Evolutionary conservation across 2,113 vertebrate species (phyloP).

Genomic region (Notechis scutatus): DNA sequence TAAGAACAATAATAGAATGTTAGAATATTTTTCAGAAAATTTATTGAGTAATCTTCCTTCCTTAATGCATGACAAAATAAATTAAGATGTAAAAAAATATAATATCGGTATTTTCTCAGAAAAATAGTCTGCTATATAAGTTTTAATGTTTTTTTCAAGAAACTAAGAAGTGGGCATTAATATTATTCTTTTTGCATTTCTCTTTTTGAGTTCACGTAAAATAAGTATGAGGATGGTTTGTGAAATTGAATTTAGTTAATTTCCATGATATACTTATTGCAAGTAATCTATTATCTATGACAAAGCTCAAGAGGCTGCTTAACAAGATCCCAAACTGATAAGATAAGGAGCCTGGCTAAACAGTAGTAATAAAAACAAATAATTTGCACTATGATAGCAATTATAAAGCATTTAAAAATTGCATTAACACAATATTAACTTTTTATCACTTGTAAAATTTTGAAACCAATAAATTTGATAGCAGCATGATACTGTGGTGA

Average conservation of each 20-base stretch:
- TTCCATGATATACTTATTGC: neutral
- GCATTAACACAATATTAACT: slow-evolving; percentile 11
- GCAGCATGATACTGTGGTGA: neutral
- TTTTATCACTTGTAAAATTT: slow-evolving; percentile 23
- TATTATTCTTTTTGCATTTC: neutral
- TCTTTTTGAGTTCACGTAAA: neutral
- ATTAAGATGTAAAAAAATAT: neutral
- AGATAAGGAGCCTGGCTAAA: neutral
- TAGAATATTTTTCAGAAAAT: neutral
- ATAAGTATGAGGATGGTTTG: neutral
- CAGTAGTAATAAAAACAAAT: neutral
- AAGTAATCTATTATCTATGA: neutral
- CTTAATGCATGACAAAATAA: neutral
- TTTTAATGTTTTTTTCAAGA: neutral
- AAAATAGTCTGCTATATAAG: neutral
- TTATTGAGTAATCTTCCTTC: neutral
- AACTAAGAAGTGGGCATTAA: neutral
- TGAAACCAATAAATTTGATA: slow-evolving; percentile 35
- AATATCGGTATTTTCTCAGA: neutral
- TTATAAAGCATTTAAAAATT: slow-evolving; percentile 32
- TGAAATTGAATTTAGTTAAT: slow-evolving; percentile 1
- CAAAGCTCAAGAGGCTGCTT: neutral
- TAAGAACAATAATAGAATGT: neutral
- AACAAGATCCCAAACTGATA: neutral
- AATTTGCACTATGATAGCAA: slow-evolving; percentile 4